phyloP scores from a whole-genome alignment of 1,140 invertebrate species.

The Drepana arcuata region DNA sequence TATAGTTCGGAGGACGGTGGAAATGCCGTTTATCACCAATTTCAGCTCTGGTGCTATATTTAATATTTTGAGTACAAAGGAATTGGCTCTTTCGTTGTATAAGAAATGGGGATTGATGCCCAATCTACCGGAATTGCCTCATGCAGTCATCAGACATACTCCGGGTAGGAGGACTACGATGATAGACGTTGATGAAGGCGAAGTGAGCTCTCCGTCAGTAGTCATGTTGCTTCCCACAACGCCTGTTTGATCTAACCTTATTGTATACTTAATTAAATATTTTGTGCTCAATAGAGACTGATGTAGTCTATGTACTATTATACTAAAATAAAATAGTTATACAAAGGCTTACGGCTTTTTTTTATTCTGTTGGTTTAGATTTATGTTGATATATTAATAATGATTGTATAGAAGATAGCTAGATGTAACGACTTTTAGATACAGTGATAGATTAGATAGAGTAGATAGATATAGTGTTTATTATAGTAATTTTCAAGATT shows the following conservation, averaged over 20 bases:
- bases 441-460: too few relatives aligned
- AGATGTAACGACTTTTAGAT: too few relatives aligned
- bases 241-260: neutral
- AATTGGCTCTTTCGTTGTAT: constrained; percentile 28
- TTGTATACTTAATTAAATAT: neutral
- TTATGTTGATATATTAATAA: too few relatives aligned
- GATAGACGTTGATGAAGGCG: constrained; percentile 27
- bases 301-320: too few relatives aligned
- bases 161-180: constrained; percentile 25
- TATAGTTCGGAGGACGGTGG: constrained; percentile 31
- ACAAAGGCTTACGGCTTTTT: too few relatives aligned
- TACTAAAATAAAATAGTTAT: too few relatives aligned
- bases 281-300: too few relatives aligned
- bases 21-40: constrained; percentile 31
- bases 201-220: constrained; percentile 16
- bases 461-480: too few relatives aligned
- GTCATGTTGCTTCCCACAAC: constrained; percentile 18
- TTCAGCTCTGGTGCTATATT: too few relatives aligned
- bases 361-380: too few relatives aligned
- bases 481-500: neutral
- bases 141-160: constrained; percentile 22
- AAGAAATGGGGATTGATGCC: constrained; percentile 47
- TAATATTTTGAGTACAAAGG: constrained; percentile 6
- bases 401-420: too few relatives aligned
- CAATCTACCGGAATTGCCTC: constrained; percentile 39